Evolutionary conservation across 2,797 vertebrate species (phyloP).

Genomic region (Karalla daura): DNA sequence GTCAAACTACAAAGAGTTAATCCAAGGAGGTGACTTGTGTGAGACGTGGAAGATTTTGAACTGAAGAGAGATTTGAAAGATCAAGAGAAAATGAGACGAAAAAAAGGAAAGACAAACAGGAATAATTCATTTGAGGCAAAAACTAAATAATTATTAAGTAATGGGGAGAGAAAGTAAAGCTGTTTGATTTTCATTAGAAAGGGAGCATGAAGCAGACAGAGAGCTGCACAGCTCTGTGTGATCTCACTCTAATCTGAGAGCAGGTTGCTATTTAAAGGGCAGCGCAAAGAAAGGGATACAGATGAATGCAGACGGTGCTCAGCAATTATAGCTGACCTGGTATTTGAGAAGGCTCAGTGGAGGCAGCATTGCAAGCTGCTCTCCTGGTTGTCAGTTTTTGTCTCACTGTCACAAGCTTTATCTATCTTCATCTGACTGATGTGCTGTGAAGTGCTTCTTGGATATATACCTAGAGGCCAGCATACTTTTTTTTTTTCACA

Average conservation of each 20-base stretch:
- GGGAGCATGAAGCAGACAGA: slow-evolving; percentile 14
- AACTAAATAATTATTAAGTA: too few species aligned
- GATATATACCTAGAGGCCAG: too few species aligned
- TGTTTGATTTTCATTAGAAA: slow-evolving; percentile 19
- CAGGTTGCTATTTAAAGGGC: slow-evolving; percentile 44
- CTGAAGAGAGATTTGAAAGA: too few species aligned
- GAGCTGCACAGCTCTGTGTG: background rate
- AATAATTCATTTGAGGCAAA: background rate
- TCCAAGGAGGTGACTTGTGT: too few species aligned
- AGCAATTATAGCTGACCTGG: slow-evolving; percentile 56
- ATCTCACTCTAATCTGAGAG: slow-evolving; percentile 8
- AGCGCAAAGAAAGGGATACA: slow-evolving; percentile 18
- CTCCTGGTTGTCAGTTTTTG: background rate
- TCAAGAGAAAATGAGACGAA: too few species aligned
- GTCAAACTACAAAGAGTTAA: too few species aligned
- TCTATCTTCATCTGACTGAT: background rate
- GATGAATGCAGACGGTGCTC: slow-evolving; percentile 23
- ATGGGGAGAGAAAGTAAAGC: background rate
- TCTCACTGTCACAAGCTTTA: background rate
- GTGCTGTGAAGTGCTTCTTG: too few species aligned
- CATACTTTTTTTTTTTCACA: too few species aligned
- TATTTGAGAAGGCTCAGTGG: slow-evolving; percentile 25
- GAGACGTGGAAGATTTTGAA: too few species aligned
- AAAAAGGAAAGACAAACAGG: background rate
- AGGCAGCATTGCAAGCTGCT: slow-evolving; percentile 6